A percentile compares a stretch with the other conserved stretches of the same genome.
Evolutionary conservation across 2,797 vertebrate genomes (phyloP).

Genomic region (Chrysocyon brachyurus): DNA sequence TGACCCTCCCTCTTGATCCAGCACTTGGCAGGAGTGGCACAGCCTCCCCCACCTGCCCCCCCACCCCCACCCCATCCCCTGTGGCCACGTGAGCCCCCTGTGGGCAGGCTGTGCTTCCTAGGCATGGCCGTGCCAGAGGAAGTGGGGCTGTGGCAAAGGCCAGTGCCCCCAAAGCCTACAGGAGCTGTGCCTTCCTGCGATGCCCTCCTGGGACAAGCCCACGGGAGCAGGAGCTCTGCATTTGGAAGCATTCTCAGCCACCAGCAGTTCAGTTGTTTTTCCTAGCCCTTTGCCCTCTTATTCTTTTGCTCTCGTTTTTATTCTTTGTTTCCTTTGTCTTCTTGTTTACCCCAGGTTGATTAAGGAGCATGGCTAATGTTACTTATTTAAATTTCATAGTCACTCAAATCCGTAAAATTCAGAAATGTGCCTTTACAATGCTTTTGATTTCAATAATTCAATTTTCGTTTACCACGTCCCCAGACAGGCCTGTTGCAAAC

Average conservation of each 20-base stretch:
- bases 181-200: background rate
- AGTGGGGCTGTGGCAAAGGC: background rate
- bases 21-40: background rate
- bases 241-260: background rate
- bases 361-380: background rate
- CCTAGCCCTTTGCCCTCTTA: too few relatives aligned
- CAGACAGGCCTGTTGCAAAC: background rate
- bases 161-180: background rate
- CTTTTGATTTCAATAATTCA: background rate
- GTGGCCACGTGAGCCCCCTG: rapidly evolving
- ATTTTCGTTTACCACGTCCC: background rate
- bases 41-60: background rate
- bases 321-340: background rate
- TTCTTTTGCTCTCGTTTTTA: background rate
- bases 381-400: background rate
- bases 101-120: background rate
- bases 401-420: background rate
- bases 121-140: background rate
- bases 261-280: background rate
- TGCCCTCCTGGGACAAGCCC: background rate
- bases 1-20: background rate
- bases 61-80: rapidly evolving
- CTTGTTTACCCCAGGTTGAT: background rate
- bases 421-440: background rate
- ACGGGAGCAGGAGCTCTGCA: too few relatives aligned